Evolutionary conservation across 2,888 invertebrate species (phyloP).

Genomic region (Mesorhabditis spiculigera): DNA sequence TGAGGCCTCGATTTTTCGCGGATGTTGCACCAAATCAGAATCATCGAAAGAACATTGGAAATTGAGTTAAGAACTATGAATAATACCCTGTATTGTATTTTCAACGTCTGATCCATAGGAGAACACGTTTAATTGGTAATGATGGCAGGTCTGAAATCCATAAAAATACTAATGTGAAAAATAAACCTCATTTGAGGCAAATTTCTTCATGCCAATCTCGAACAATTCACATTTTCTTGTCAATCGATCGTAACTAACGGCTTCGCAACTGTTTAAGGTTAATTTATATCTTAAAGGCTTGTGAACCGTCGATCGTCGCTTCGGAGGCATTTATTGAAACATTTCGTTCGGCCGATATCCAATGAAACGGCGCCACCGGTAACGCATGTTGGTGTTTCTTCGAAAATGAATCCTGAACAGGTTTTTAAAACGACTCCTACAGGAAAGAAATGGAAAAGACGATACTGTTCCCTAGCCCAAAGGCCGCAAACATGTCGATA

Average conservation of each 20-base stretch:
- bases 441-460: neutral
- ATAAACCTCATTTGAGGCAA: neutral
- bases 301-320: too few species aligned
- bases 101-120: neutral
- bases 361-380: neutral
- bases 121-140: conserved; percentile 1
- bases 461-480: neutral
- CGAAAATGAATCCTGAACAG: neutral
- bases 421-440: neutral
- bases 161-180: neutral
- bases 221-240: neutral
- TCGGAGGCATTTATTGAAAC: too few species aligned
- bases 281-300: neutral
- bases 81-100: too few species aligned
- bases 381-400: neutral
- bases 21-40: too few species aligned
- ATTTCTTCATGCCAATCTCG: conserved; percentile 4
- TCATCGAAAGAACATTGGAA: too few species aligned
- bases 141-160: neutral
- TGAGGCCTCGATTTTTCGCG: too few species aligned
- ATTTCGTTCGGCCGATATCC: too few species aligned
- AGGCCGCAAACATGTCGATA: too few species aligned
- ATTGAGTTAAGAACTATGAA: too few species aligned
- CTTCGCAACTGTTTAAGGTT: neutral
- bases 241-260: neutral